Base-by-base conservation (phyloP, 2,888 invertebrate genomes). In the Gryllus longicercus region DNA sequence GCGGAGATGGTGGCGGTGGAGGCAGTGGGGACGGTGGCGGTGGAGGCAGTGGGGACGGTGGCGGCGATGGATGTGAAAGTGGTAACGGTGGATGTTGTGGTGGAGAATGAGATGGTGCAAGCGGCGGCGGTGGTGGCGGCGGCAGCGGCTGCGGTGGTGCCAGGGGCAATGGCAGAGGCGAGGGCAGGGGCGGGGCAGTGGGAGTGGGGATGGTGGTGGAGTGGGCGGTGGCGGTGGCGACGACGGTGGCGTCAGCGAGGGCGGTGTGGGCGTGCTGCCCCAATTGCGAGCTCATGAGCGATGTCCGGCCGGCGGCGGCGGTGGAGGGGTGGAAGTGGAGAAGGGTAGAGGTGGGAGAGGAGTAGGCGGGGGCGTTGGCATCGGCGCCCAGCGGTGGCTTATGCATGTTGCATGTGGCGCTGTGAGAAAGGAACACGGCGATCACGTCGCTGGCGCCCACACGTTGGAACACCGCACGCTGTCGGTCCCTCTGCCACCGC, bases 361-460 rank as follows among this genome's bases (percentile, higher is more conserved):
- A 25, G 25, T 2, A 25, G 0, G 25, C 63, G 63, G 14, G 16
- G n/a, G 16, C 63, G 63, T 63, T n/a, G n/a, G 16, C 63, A 11
- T n/a, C 63, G 14, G 63, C 63, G 14, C 63, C n/a, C 16, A n/a
- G 14, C 10, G 63, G n/a, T 0, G 63, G 63, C 63, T 63, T 63
- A 63, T 63, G 63, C 63, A 63, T 63, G 63, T 63, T 63, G 63
- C 63, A 63, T 63, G 63, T 8, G 16, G 63, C 3, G 63, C 63
- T 63, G 63, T 63, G 63, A 63, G 63, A 63, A 63, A 63, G 63
- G 63, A 63, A 63, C 63, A 63, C 63, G 63, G 63, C 63, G 16
- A 63, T 63, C 63, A 63, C 63, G n/a, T 3, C 63, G n/a, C n/a
- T 18, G 63, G n/a, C 63, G n/a, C 63, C 63, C 63, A 63, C 63